Percentiles rank a stretch among this genome's conserved stretches.
These are phyloP conservation scores for Protobothrops flavoviridis DNA, from an alignment of 2,113 vertebrate genomes.

Conservation along the genomic window DNA sequence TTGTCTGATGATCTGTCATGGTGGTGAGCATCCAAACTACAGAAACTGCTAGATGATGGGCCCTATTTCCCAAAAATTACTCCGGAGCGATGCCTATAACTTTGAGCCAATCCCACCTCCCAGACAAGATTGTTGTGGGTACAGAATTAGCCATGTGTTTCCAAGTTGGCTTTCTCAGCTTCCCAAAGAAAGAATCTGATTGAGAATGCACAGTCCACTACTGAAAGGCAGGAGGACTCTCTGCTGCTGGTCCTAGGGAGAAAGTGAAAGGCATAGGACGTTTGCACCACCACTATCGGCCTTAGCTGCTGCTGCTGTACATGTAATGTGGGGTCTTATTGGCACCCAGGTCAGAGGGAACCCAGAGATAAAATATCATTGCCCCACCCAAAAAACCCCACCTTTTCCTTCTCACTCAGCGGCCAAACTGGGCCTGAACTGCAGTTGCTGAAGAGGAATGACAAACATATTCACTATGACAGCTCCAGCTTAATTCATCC, in stretches of 20 bases:
- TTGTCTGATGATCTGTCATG: neutral
- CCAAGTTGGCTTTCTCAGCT: neutral
- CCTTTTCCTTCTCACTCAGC: constrained; percentile 38
- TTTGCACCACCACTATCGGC: neutral
- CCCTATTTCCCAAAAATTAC: neutral
- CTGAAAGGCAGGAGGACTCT: neutral
- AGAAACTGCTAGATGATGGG: neutral
- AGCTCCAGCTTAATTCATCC: constrained; percentile 50
- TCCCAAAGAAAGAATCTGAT: neutral
- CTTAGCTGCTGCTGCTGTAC: neutral
- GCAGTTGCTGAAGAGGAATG: constrained; percentile 31
- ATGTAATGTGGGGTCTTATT: neutral
- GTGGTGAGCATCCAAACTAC: neutral
- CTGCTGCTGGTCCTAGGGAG: neutral
- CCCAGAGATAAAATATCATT: neutral
- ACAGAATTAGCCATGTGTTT: neutral
- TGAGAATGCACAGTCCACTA: neutral
- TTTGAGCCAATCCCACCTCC: neutral
- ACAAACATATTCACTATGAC: neutral
- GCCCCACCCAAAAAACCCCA: neutral
- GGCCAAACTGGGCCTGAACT: constrained; percentile 26
- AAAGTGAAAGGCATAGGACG: neutral
- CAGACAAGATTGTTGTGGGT: neutral
- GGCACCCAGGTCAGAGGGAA: neutral
- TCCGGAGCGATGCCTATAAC: neutral